Conservation (phyloP, 2,888 invertebrate genomes). For the Trilocha varians region DNA sequence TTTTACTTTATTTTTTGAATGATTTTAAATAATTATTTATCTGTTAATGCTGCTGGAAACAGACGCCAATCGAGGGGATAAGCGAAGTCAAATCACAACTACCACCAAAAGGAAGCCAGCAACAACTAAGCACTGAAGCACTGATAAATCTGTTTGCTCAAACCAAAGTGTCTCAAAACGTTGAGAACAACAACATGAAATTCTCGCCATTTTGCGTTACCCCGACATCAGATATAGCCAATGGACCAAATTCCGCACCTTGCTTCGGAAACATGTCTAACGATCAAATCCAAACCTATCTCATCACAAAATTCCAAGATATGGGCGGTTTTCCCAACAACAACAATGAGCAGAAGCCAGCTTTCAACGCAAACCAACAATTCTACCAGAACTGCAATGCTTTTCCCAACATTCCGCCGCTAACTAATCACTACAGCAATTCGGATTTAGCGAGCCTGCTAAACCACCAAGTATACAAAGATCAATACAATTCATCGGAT, state of each 20-base stretch:
- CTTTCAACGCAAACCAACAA: conserved; percentile 41
- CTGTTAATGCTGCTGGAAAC: conserved; percentile 30
- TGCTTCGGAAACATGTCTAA: conserved; percentile 48
- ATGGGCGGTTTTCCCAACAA: conserved; percentile 39
- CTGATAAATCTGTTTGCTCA: conserved; percentile 40
- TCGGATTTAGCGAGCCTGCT: conserved; percentile 41
- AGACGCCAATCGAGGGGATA: conserved; percentile 23
- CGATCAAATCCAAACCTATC: conserved; percentile 55
- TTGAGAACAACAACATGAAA: conserved; percentile 47
- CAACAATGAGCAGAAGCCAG: conserved; percentile 19
- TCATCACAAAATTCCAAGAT: conserved; percentile 53
- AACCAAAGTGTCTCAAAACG: conserved; percentile 30
- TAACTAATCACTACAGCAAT: conserved; percentile 47
- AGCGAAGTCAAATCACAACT: conserved; percentile 15
- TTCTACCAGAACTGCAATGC: conserved; percentile 58
- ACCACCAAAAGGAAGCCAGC: conserved; percentile 33
- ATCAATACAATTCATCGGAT: conserved; percentile 30
- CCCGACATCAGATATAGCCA: conserved; percentile 27
- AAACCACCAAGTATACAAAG: conserved; percentile 34
- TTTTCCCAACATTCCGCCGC: conserved; percentile 56
- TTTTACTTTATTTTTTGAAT: too few relatives aligned
- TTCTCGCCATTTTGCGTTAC: conserved; percentile 32
- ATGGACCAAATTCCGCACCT: conserved; percentile 31
- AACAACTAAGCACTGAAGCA: conserved; percentile 29
- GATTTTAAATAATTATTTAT: conserved; percentile 10